Percentiles rank a stretch among this genome's conserved stretches.
Conservation (phyloP, 2,797 vertebrate species). For the Smutsia gigantea region DNA sequence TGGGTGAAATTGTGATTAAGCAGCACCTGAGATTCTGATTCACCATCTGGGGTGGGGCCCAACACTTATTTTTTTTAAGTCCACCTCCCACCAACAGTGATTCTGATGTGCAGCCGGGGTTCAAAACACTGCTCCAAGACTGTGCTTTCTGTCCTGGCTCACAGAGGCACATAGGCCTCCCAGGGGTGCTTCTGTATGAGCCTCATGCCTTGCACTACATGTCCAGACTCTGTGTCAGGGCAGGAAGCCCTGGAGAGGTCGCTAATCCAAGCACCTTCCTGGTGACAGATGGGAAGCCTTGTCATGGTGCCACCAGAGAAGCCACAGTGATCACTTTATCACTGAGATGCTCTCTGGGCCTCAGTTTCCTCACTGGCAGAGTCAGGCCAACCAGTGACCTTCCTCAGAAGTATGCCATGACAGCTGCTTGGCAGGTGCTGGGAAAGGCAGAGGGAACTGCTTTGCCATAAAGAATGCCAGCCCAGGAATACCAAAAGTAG, state of each 20-base stretch:
- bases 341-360: background rate
- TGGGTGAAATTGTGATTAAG: background rate
- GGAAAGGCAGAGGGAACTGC: rapidly evolving
- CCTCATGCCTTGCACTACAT: rapidly evolving
- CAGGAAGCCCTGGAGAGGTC: background rate
- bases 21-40: rapidly evolving
- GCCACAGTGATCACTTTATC: background rate
- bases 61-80: rapidly evolving
- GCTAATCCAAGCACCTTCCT: rapidly evolving
- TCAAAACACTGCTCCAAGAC: background rate
- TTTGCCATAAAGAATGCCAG: background rate
- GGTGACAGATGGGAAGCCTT: background rate
- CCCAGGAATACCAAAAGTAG: conserved; percentile 68
- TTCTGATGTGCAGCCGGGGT: rapidly evolving
- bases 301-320: rapidly evolving
- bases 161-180: rapidly evolving
- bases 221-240: background rate
- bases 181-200: rapidly evolving
- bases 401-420: background rate
- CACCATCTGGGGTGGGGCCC: no score
- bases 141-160: rapidly evolving
- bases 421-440: rapidly evolving
- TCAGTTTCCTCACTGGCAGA: background rate
- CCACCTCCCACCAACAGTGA: background rate
- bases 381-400: background rate